These are phyloP conservation scores for Tadarida brasiliensis DNA, from an alignment of 2,797 vertebrate species.

Conservation along the genomic window DNA sequence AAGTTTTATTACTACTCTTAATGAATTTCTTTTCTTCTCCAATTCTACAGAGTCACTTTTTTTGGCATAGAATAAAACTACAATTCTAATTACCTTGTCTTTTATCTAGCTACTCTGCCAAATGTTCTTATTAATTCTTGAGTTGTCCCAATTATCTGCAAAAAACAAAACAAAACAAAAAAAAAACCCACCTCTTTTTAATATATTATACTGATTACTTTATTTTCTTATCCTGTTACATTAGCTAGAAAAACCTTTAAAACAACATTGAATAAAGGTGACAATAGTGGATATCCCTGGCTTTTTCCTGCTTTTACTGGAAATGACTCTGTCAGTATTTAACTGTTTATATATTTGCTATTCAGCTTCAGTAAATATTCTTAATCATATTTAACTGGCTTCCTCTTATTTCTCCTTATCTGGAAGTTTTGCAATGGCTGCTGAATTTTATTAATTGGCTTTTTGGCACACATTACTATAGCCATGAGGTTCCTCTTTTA, in stretches of 20 bases:
- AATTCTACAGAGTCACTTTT: conserved; percentile 30
- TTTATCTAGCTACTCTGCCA: not conserved
- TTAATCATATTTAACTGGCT: not conserved
- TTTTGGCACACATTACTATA: not conserved
- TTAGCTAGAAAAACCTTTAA: conserved; percentile 22
- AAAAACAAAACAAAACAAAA: not conserved
- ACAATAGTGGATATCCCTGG: not conserved
- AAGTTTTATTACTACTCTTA: not conserved
- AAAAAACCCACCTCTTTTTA: not conserved
- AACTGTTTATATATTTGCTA: not conserved
- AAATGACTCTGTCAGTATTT: not conserved
- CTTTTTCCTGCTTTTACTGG: not conserved
- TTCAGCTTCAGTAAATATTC: conserved; percentile 41
- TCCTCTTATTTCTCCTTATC: not conserved
- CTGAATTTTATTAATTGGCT: not conserved
- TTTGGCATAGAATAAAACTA: not conserved
- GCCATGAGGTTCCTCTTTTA: not conserved
- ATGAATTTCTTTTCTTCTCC: conserved; percentile 43
- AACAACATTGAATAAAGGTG: not conserved
- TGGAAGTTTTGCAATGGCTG: not conserved
- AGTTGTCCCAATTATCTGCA: conserved; percentile 46
- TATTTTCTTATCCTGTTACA: conserved; percentile 42
- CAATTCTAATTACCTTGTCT: conserved; percentile 36
- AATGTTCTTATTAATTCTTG: conserved; percentile 53
- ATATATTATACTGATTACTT: not conserved